Conservation (phyloP, 1,140 invertebrate genomes). For the Lutraria rhynchaena region DNA sequence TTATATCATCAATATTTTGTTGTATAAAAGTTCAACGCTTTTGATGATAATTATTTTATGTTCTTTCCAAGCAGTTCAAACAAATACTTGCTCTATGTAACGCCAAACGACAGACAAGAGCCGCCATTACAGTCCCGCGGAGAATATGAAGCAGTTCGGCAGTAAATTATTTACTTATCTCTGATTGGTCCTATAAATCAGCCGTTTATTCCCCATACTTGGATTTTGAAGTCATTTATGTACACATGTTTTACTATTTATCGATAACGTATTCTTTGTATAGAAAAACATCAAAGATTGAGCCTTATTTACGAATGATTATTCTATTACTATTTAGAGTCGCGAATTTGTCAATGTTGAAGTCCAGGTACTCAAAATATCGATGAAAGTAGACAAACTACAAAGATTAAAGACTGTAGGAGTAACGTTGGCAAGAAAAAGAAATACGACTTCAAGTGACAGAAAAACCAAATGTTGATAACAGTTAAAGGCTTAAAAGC, state of each 20-base stretch:
- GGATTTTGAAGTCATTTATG: constrained; percentile 62
- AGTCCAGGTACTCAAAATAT: constrained; percentile 15
- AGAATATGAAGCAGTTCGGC: constrained; percentile 52
- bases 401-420: constrained; percentile 47
- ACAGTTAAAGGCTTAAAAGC: constrained; percentile 4
- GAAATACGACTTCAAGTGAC: constrained; percentile 25
- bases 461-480: constrained; percentile 31
- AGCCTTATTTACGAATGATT: constrained; percentile 50
- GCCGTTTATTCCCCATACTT: constrained; percentile 52
- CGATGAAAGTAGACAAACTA: constrained; percentile 38
- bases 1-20: too few relatives aligned
- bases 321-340: constrained; percentile 56
- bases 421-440: constrained; percentile 27
- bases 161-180: constrained; percentile 60
- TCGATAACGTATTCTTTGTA: constrained; percentile 57
- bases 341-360: constrained; percentile 50
- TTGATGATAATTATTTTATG: too few relatives aligned
- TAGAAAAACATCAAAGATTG: constrained; percentile 56
- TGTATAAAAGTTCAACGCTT: too few relatives aligned
- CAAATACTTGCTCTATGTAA: constrained; percentile 20
- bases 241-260: constrained; percentile 63
- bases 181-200: constrained; percentile 58
- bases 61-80: too few relatives aligned
- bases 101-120: constrained; percentile 51
- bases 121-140: constrained; percentile 56